Percentiles rank a stretch among this genome's conserved stretches.
Evolutionary conservation across 1,140 invertebrate genomes (phyloP).

Genomic region (Octopus sinensis): DNA sequence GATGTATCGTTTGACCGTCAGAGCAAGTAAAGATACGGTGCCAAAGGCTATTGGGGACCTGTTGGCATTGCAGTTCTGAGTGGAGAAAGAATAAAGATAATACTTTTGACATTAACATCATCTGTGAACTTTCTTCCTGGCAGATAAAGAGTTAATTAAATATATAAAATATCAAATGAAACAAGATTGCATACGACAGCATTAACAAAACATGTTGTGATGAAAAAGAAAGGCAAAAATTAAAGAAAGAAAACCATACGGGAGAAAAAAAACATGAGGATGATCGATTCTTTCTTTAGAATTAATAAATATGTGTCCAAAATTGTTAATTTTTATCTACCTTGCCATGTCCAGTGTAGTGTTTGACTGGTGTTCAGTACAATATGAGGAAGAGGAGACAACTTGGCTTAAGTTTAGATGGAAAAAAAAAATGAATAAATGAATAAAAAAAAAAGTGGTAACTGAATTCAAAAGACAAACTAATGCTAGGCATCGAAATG

Average conservation of each 20-base stretch:
- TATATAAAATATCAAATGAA: background rate
- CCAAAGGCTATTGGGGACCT: constrained; percentile 63
- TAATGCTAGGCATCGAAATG: too few species aligned
- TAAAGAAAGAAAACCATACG: background rate
- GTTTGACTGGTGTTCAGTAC: too few species aligned
- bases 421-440: too few species aligned
- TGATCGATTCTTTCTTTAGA: too few species aligned
- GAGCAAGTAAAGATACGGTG: constrained; percentile 92
- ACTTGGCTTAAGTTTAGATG: too few species aligned
- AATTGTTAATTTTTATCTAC: too few species aligned
- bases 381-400: too few species aligned
- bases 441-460: too few species aligned
- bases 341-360: too few species aligned
- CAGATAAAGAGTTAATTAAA: constrained; percentile 6
- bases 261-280: too few species aligned
- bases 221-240: background rate
- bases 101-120: background rate
- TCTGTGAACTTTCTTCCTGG: background rate
- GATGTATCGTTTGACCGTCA: constrained; percentile 96
- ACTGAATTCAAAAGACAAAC: too few species aligned
- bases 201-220: background rate
- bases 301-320: too few species aligned
- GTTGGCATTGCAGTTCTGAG: constrained; percentile 57
- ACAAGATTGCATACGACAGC: background rate
- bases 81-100: background rate